phyloP scores from a whole-genome alignment of 2,797 vertebrate genomes.

The Florisuga fusca region DNA sequence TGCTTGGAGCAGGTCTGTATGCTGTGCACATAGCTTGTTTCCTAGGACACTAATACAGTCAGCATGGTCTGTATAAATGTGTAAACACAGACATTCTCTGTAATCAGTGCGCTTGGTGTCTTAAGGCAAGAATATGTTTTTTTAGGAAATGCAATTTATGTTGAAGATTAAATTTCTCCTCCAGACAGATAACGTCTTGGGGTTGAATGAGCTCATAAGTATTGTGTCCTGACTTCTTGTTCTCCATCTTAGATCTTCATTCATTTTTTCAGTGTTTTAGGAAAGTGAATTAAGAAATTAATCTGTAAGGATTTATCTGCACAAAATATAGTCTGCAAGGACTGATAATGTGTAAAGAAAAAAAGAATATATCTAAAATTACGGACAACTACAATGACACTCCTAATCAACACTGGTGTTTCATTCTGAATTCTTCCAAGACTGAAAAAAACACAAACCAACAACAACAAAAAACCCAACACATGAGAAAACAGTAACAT shows the following conservation, averaged over 20 bases:
- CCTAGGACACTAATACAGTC: conserved; percentile 85
- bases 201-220: conserved; percentile 80
- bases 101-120: conserved; percentile 84
- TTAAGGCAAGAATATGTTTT: conserved; percentile 87
- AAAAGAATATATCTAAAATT: not conserved
- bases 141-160: conserved; percentile 88
- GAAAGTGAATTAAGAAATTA: not conserved
- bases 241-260: conserved; percentile 57
- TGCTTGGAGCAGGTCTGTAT: conserved; percentile 74
- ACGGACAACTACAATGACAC: not conserved
- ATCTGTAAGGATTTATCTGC: not conserved
- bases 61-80: conserved; percentile 82
- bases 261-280: conserved; percentile 33
- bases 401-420: not conserved
- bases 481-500: not conserved
- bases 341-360: not conserved
- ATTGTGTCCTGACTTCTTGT: conserved; percentile 70
- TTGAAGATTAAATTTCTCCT: conserved; percentile 81
- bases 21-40: conserved; percentile 74
- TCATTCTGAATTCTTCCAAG: not conserved
- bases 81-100: conserved; percentile 88
- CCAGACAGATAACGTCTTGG: conserved; percentile 82
- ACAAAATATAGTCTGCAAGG: not conserved
- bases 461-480: not conserved
- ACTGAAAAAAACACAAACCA: not conserved